Evolutionary conservation across 2,113 vertebrate genomes (phyloP), one percentile per base, ranked within the genome.

Genomic region (Lamprotornis superbus): DNA sequence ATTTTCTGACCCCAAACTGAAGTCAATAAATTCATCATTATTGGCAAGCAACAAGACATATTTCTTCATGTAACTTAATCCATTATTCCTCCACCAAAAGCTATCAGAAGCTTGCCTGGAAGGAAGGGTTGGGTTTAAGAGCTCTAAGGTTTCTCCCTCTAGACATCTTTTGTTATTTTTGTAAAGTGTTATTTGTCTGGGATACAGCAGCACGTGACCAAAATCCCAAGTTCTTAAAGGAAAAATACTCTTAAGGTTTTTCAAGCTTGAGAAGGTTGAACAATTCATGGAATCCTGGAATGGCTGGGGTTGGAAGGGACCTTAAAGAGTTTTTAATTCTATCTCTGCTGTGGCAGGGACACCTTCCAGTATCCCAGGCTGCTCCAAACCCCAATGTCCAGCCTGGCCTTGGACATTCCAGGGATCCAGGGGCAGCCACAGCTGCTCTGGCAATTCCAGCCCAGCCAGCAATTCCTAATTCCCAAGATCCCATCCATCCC

Each of bases 11-110:
- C 91, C 67, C 56, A 64, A 93, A 87, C 19, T 60, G 22, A 76
- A 90, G 92, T 79, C 95, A 89, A 95, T 89, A 92, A 87, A 90
- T 90, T 75, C 89, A 85, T 85, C 80, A 16, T 39, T 16, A 90
- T 61, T 65, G 71, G 71, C 86, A 86, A 90, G 83, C 71, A 88
- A 44, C 25, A 28, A 74, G 87, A 69, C 42, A 17, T 3, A 11
- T 44, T 89, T 25, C 24, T 64, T 21, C 37, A 37, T 15, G 52
- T 39, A 79, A 86, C 35, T 33, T 28, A 33, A 94, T 78, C 57
- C 69, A 35, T 65, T 83, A 63, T 56, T 89, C 21, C 73, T 57
- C 50, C 61, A 63, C 35, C 68, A 90, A n/a, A 87, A 86, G 69
- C 83, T 24, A 44, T 47, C 77, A 39, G 52, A 89, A 74, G 16